These are phyloP conservation scores for Galeopterus variegatus DNA, from an alignment of 2,113 vertebrate genomes.

Conservation along the genomic window DNA sequence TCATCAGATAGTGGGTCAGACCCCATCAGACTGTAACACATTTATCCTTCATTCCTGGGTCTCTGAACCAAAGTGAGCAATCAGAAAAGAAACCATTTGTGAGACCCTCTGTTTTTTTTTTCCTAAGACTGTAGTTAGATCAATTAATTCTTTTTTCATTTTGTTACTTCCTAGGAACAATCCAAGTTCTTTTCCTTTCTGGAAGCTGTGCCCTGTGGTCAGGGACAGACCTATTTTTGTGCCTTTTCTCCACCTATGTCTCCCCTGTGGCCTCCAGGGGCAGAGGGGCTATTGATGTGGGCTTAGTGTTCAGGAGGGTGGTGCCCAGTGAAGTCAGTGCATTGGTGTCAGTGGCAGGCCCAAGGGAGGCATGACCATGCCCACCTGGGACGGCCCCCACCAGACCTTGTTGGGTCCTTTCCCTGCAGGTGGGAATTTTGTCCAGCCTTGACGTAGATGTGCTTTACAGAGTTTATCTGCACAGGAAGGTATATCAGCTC, in stretches of 20 bases:
- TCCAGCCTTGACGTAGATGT: not conserved
- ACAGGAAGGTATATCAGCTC: not conserved
- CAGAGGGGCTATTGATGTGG: not conserved
- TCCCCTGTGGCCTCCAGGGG: not conserved
- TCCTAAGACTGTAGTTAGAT: not conserved
- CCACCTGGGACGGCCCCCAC: accelerated
- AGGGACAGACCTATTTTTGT: not conserved
- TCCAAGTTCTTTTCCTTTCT: not conserved
- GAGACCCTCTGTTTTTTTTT: not conserved
- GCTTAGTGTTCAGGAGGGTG: not conserved
- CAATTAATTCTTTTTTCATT: not conserved
- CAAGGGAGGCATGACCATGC: too few relatives aligned
- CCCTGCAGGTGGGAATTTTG: not conserved
- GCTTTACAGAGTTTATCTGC: not conserved
- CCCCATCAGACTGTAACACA: not conserved
- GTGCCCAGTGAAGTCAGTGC: not conserved
- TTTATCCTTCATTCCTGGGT: not conserved
- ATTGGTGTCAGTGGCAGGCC: not conserved
- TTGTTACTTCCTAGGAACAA: not conserved
- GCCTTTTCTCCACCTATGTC: not conserved
- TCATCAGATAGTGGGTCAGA: not conserved
- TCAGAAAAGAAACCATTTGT: not conserved
- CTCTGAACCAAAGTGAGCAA: not conserved
- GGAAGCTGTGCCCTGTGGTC: not conserved
- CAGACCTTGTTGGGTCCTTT: not conserved